A percentile compares a stretch with the other conserved stretches of the same genome.
These are phyloP conservation scores for Aphidius ervi DNA, from an alignment of 1,140 invertebrate species.

Conservation along the genomic window DNA sequence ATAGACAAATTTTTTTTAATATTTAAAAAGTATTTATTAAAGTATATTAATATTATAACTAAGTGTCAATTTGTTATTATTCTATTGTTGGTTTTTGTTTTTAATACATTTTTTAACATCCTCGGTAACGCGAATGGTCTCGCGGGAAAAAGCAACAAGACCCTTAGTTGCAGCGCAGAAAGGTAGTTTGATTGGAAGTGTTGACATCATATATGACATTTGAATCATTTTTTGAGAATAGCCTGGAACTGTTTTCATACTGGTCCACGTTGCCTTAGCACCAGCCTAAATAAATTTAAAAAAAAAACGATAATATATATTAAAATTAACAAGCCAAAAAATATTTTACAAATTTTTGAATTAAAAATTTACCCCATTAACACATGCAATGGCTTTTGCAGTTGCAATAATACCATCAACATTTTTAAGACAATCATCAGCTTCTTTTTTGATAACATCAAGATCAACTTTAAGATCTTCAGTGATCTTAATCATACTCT, in stretches of 20 bases:
- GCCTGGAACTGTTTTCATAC: slow-evolving; percentile 21
- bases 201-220: slow-evolving; percentile 9
- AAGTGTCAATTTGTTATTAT: not conserved
- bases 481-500: slow-evolving; percentile 23
- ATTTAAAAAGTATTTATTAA: too few species aligned
- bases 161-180: slow-evolving; percentile 18
- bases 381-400: slow-evolving; percentile 27
- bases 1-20: too few species aligned
- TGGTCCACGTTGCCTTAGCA: slow-evolving; percentile 21
- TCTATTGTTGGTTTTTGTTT: slow-evolving; percentile 15
- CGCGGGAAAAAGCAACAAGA: slow-evolving; percentile 3
- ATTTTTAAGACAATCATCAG: slow-evolving; percentile 26
- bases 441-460: slow-evolving; percentile 17
- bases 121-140: slow-evolving; percentile 5
- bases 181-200: slow-evolving; percentile 16
- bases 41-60: too few species aligned
- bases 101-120: slow-evolving; percentile 11
- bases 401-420: slow-evolving; percentile 20
- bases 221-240: slow-evolving; percentile 8
- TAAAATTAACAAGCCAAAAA: not conserved
- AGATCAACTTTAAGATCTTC: slow-evolving; percentile 22
- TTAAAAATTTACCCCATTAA: slow-evolving; percentile 14
- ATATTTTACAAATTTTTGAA: not conserved
- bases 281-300: slow-evolving; percentile 24
- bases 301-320: slow-evolving; percentile 20